These are phyloP conservation scores for Eolophus roseicapilla DNA, from an alignment of 2,113 vertebrate genomes.

Conservation along the genomic window DNA sequence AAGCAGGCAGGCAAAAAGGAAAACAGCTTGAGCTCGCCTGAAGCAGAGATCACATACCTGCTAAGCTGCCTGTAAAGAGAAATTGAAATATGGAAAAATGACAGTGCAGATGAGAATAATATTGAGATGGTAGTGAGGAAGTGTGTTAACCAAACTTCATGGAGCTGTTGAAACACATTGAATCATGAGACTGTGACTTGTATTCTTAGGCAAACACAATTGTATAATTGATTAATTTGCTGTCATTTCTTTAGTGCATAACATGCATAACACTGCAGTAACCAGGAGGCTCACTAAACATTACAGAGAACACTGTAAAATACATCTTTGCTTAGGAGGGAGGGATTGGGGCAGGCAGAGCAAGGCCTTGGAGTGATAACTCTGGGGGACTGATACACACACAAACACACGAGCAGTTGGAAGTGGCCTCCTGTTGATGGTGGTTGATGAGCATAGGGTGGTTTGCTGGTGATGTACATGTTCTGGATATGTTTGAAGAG, in stretches of 20 bases:
- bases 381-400: background rate
- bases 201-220: conserved; percentile 43
- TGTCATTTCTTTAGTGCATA: background rate
- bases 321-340: background rate
- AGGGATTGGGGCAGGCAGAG: background rate
- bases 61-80: background rate
- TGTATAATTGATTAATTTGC: conserved; percentile 56
- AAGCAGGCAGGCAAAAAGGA: background rate
- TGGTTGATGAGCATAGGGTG: accelerated
- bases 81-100: background rate
- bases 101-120: background rate
- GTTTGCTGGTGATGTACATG: accelerated
- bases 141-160: background rate
- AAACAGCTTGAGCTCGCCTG: conserved; percentile 13
- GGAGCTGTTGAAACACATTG: conserved; percentile 17
- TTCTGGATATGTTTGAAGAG: background rate
- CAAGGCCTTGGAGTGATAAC: background rate
- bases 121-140: background rate
- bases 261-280: background rate
- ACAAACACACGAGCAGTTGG: background rate
- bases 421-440: background rate
- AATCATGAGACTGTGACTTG: conserved; percentile 3
- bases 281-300: background rate
- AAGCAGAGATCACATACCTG: background rate
- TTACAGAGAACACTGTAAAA: background rate